Evolutionary conservation across 2,797 vertebrate genomes (phyloP), one percentile per base, ranked within the genome.

Genomic region (Propithecus perrieri): DNA sequence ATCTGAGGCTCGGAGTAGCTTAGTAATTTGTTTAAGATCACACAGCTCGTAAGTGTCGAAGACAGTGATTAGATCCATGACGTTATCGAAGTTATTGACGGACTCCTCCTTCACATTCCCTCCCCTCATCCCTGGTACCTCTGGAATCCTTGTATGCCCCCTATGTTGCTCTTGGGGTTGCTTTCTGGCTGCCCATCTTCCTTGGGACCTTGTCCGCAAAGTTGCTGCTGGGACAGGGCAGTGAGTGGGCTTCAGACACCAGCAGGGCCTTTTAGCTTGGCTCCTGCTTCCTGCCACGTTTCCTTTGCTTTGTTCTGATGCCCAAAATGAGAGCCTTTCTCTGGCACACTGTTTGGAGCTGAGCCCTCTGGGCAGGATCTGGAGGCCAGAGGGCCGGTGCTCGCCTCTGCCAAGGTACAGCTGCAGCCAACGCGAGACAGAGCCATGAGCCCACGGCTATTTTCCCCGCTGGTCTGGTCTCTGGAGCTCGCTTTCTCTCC

Each of bases 281-380:
- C 38, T 71, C 50, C 78, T 38, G 50, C 5, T 24, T 50, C 41
- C 59, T 22, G 38, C 17, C 35, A 4, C 9, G 2, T 12, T 26
- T 8, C 11, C 57, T 71, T 28, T 17, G 74, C 74, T 85, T 55
- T 57, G 53, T 46, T 69, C 86, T 80, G 13, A 4, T 13, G 61
- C 6, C 61, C 30, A 1, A 33, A 50, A 15, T 20, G 71, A 79
- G 26, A 46, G 22, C 15, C 50, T 74, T 22, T 5, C 9, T 41
- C 24, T 26, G 88, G 4, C 8, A 53, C 9, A 0, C 2, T 6
- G 35, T 24, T 38, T 14, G 30, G 0, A 33, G 18, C 2, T 7
- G 17, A 33, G 59, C 57, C 43, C 50, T 14, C 63, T 13, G 35
- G 12, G 11, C 4, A 20, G n/a, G 20, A 9, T 76, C 89, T 22